These are phyloP conservation scores for Stenodema calcarata DNA, from an alignment of 2,888 invertebrate genomes.

Conservation along the genomic window DNA sequence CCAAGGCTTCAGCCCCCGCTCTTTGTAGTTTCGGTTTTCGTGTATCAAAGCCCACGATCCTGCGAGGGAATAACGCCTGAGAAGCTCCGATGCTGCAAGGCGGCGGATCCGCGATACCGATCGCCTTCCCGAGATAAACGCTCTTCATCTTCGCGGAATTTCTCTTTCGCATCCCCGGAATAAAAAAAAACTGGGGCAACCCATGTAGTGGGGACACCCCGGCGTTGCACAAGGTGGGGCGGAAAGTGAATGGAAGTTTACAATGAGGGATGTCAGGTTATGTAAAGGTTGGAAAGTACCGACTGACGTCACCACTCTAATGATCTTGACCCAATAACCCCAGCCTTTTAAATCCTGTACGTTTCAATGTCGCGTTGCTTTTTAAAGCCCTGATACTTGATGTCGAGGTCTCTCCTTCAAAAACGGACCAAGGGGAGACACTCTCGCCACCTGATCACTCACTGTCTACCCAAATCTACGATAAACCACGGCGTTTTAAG, in stretches of 20 bases:
- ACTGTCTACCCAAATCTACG: neutral
- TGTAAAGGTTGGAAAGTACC: constrained; percentile 25
- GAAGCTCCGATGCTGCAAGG: neutral
- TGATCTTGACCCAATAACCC: constrained; percentile 33
- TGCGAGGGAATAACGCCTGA: neutral
- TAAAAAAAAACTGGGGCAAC: neutral
- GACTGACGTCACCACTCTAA: constrained; percentile 22
- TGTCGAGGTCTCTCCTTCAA: constrained; percentile 20
- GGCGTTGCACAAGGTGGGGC: neutral
- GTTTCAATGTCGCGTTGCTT: constrained; percentile 20
- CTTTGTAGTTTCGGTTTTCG: neutral
- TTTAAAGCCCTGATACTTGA: neutral
- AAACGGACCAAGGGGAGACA: constrained; percentile 31
- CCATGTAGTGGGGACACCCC: neutral
- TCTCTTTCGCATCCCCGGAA: neutral
- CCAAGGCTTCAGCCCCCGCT: neutral
- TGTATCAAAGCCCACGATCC: neutral
- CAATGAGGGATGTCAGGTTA: neutral
- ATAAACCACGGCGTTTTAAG: no score
- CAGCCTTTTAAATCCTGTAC: constrained; percentile 30
- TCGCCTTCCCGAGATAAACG: neutral
- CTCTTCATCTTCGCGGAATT: neutral
- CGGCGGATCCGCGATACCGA: neutral
- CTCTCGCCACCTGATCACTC: neutral
- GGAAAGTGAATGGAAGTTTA: constrained; percentile 34